Evolutionary conservation across 2,888 invertebrate genomes (phyloP).

Genomic region (Meghimatium bilineatum): DNA sequence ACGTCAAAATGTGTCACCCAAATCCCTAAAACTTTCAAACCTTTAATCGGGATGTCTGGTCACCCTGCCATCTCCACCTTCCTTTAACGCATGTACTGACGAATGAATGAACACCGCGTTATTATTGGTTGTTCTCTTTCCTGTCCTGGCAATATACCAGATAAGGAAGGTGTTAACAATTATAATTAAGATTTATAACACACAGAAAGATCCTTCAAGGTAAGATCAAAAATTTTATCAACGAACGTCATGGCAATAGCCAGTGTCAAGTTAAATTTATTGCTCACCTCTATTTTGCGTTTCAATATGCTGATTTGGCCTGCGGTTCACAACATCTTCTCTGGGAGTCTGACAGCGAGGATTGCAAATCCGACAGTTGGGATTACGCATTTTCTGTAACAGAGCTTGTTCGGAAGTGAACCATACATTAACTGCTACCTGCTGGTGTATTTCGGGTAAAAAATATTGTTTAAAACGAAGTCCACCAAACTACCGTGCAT

Average conservation of each 20-base stretch:
- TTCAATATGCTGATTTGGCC: constrained; percentile 41
- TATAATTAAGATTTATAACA: not conserved
- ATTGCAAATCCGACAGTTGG: constrained; percentile 36
- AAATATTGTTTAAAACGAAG: too few relatives aligned
- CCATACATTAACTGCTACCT: constrained; percentile 9
- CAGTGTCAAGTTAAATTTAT: constrained; percentile 41
- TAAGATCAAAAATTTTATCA: constrained; percentile 12
- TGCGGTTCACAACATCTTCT: constrained; percentile 23
- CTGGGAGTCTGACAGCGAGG: constrained; percentile 30
- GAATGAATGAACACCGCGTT: too few relatives aligned
- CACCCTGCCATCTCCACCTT: too few relatives aligned
- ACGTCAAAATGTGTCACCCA: too few relatives aligned
- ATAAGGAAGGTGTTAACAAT: not conserved
- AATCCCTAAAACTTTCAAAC: too few relatives aligned
- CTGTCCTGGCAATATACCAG: too few relatives aligned
- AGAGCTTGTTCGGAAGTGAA: not conserved
- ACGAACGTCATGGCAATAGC: constrained; percentile 22
- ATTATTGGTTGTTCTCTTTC: too few relatives aligned
- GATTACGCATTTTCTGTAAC: constrained; percentile 18
- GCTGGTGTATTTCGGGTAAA: not conserved
- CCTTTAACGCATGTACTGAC: too few relatives aligned
- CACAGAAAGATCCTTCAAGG: not conserved
- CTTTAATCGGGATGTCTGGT: too few relatives aligned
- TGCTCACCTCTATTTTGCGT: constrained; percentile 4
- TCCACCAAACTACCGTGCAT: too few relatives aligned